Conservation (phyloP, 2,797 vertebrate genomes). For the Anisognathus igniventris region DNA sequence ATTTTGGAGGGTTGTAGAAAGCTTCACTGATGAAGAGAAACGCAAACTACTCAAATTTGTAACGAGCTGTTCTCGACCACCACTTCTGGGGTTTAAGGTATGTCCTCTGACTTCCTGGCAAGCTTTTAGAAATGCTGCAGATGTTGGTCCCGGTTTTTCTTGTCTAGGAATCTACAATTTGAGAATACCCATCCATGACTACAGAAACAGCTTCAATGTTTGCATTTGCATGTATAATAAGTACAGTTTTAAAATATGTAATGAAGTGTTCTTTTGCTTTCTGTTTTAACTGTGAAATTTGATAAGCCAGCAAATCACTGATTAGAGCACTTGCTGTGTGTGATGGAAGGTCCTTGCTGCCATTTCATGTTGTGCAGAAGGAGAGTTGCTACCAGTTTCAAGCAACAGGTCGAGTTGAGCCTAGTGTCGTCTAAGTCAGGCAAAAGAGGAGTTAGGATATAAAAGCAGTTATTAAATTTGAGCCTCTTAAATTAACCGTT, state of each 20-base stretch:
- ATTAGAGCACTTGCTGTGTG: not conserved
- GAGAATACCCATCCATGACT: not conserved
- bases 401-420: not conserved
- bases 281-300: not conserved
- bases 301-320: not conserved
- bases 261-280: not conserved
- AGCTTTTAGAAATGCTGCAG: not conserved
- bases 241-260: not conserved
- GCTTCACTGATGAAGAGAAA: constrained; percentile 95
- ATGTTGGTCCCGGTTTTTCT: not conserved
- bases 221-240: not conserved
- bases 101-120: not conserved
- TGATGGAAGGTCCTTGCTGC: not conserved
- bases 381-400: not conserved
- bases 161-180: not conserved
- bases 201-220: not conserved
- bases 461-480: not conserved
- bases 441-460: not conserved
- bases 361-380: not conserved
- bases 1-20: constrained; percentile 97
- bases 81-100: constrained; percentile 97
- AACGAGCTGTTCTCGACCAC: constrained; percentile 96
- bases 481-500: not conserved
- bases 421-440: not conserved
- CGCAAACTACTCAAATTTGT: constrained; percentile 95